These are phyloP conservation scores for Megaceryle alcyon DNA, from an alignment of 2,797 vertebrate genomes.

Conservation along the genomic window DNA sequence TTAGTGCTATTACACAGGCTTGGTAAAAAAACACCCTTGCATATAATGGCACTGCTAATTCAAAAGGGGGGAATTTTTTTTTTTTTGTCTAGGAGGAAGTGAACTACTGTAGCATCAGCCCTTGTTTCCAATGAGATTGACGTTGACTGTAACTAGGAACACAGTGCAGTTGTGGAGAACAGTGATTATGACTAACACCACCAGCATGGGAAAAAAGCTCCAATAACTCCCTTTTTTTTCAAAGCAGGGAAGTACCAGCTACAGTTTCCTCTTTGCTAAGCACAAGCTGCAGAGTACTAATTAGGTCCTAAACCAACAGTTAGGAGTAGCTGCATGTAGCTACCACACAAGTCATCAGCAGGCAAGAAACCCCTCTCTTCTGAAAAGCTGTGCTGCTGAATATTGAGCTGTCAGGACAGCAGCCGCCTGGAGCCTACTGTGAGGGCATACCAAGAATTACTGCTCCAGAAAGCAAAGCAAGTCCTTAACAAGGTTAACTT, in stretches of 20 bases:
- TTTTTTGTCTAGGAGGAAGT: conserved; percentile 2
- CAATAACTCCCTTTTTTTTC: conserved; percentile 52
- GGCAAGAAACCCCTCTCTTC: neutral
- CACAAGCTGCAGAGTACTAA: neutral
- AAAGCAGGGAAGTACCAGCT: conserved; percentile 19
- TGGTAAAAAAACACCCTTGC: neutral
- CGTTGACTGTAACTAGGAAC: neutral
- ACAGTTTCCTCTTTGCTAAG: conserved; percentile 21
- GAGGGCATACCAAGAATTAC: neutral
- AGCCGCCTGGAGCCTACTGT: fast-evolving
- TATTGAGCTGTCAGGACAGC: neutral
- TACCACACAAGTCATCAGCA: conserved; percentile 8
- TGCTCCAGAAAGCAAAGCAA: conserved; percentile 1
- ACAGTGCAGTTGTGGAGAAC: neutral
- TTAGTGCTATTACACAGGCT: neutral
- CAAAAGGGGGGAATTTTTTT: neutral
- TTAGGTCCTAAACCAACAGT: neutral
- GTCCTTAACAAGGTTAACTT: conserved; percentile 14
- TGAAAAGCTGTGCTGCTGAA: neutral
- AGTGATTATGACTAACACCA: conserved; percentile 8
- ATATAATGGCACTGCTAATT: neutral
- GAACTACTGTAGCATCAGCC: conserved; percentile 28
- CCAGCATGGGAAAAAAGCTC: conserved; percentile 41
- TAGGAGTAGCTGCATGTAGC: neutral
- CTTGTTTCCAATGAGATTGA: neutral